A percentile compares a stretch with the other conserved stretches of the same genome.
These are phyloP conservation scores for Osedax frankpressi DNA, from an alignment of 2,888 invertebrate genomes.

Conservation along the genomic window DNA sequence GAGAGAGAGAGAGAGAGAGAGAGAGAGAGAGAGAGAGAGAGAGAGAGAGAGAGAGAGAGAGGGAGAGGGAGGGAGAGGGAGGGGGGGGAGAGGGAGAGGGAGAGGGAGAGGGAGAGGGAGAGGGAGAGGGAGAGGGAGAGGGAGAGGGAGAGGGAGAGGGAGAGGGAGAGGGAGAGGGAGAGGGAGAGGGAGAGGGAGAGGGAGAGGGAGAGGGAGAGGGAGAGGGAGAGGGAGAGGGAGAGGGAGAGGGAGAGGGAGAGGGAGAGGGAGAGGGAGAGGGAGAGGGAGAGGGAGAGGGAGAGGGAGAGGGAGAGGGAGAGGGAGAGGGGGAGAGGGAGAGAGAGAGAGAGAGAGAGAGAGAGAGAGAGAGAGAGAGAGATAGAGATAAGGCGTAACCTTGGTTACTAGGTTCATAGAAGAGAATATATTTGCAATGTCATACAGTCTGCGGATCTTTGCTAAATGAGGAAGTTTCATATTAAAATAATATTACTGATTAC, in stretches of 20 bases:
- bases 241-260: too few relatives aligned
- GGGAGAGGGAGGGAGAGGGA: not conserved
- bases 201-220: too few relatives aligned
- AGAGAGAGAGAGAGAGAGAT: too few relatives aligned
- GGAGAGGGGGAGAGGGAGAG: too few relatives aligned
- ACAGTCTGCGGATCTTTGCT: constrained; percentile 61
- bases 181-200: not conserved
- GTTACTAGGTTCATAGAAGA: constrained; percentile 61
- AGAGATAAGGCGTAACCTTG: too few relatives aligned
- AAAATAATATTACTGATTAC: too few relatives aligned
- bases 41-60: not conserved
- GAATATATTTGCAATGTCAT: constrained; percentile 66
- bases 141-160: not conserved
- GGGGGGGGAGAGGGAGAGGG: not conserved
- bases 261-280: too few relatives aligned
- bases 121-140: not conserved
- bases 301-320: too few relatives aligned
- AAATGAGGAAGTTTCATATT: too few relatives aligned
- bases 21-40: not conserved
- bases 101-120: not conserved
- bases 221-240: too few relatives aligned
- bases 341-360: too few relatives aligned
- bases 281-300: too few relatives aligned
- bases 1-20: not conserved
- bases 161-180: not conserved